phyloP scores from a whole-genome alignment of 1,140 invertebrate genomes.

The Microplitis demolitor region DNA sequence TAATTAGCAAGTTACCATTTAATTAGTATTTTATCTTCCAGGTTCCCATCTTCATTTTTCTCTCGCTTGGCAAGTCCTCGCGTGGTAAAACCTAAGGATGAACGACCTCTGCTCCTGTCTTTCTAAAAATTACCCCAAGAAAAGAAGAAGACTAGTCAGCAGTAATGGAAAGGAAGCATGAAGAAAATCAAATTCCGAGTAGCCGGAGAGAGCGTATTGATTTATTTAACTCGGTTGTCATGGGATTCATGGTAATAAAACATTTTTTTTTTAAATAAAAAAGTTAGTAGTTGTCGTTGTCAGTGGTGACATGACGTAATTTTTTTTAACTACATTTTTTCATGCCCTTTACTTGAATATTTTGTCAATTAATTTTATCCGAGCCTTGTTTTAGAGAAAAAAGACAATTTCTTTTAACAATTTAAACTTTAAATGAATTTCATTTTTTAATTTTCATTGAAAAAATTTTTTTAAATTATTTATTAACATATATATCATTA shows the following conservation, averaged over 20 bases:
- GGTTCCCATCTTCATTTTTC: no score
- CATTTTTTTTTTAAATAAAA: not conserved
- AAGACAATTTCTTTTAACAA: not conserved
- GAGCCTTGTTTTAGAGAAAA: not conserved
- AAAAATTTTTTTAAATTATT: not conserved
- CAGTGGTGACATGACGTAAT: not conserved
- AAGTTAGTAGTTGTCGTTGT: constrained; percentile 8
- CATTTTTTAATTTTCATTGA: not conserved
- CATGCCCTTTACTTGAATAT: no score
- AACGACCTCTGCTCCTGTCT: constrained; percentile 21
- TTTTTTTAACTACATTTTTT: not conserved
- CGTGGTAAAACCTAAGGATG: constrained; percentile 22
- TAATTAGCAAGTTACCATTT: no score
- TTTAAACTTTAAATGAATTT: no score
- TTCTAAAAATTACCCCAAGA: not conserved
- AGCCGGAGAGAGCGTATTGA: constrained; percentile 38
- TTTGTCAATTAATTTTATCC: no score
- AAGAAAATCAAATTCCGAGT: constrained; percentile 27
- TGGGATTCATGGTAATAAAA: constrained; percentile 33
- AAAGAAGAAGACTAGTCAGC: constrained; percentile 21
- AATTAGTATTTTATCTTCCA: no score
- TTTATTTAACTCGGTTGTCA: constrained; percentile 47
- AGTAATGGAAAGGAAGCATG: constrained; percentile 11
- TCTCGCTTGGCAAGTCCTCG: not conserved
- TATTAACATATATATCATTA: no score